A percentile compares a stretch with the other conserved stretches of the same genome.
Evolutionary conservation across 2,113 vertebrate species (phyloP).

Genomic region (Oreocharis arfaki): DNA sequence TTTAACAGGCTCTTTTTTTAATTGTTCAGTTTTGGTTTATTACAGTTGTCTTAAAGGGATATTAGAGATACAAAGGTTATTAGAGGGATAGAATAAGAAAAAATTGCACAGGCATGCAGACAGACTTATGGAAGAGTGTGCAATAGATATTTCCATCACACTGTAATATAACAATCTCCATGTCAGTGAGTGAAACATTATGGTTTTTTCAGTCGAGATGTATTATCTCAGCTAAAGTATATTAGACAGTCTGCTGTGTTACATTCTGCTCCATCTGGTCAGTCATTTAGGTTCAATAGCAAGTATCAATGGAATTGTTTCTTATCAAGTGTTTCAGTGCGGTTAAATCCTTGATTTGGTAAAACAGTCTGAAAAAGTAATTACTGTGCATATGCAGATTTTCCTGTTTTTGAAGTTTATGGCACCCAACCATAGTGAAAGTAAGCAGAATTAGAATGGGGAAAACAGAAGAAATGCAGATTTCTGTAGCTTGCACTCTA

Average conservation of each 20-base stretch:
- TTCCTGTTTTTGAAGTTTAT: conserved; percentile 27
- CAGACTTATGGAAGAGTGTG: conserved; percentile 47
- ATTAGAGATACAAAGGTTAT: conserved; percentile 29
- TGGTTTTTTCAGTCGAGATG: conserved; percentile 46
- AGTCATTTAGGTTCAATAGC: conserved; percentile 44
- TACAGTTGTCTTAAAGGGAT: conserved; percentile 49
- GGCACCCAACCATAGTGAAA: neutral
- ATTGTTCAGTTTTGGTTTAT: conserved; percentile 60
- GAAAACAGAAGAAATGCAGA: neutral
- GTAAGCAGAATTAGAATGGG: conserved; percentile 7
- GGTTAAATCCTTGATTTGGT: conserved; percentile 44
- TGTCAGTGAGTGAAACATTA: conserved; percentile 36
- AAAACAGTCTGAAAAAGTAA: conserved; percentile 35
- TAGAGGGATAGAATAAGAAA: conserved; percentile 31
- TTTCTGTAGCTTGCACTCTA: neutral
- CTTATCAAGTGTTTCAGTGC: conserved; percentile 41
- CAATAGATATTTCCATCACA: conserved; percentile 55
- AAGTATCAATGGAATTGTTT: conserved; percentile 57
- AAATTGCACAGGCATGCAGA: conserved; percentile 24
- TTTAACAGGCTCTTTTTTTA: conserved; percentile 54
- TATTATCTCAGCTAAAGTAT: conserved; percentile 64
- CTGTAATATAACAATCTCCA: conserved; percentile 41
- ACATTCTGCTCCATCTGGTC: conserved; percentile 57
- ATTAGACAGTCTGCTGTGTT: conserved; percentile 45
- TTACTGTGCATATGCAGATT: conserved; percentile 16